These are phyloP conservation scores for Sycobia sp. DNA, from an alignment of 1,140 invertebrate species.

Conservation along the genomic window DNA sequence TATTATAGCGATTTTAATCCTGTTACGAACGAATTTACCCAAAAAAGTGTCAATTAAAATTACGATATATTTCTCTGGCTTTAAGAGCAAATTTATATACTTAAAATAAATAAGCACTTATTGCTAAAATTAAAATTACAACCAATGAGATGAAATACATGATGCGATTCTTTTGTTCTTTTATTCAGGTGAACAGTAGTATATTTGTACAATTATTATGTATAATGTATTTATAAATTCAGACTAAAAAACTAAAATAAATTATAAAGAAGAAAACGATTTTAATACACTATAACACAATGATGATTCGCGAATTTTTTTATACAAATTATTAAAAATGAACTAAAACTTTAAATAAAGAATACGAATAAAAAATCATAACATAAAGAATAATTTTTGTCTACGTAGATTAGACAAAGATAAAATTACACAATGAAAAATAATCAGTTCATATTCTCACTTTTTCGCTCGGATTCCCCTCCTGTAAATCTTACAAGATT, in stretches of 20 bases:
- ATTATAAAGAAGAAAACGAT: slow-evolving; percentile 33
- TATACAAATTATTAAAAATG: slow-evolving; percentile 30
- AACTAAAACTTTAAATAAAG: slow-evolving; percentile 26
- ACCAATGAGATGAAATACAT: slow-evolving; percentile 8
- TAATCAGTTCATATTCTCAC: slow-evolving; percentile 30
- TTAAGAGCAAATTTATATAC: too few relatives aligned
- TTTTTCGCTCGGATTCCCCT: slow-evolving; percentile 20
- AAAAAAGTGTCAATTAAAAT: too few relatives aligned
- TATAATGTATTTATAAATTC: slow-evolving; percentile 29
- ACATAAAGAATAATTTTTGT: slow-evolving; percentile 9
- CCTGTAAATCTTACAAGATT: slow-evolving; percentile 13
- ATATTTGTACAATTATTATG: slow-evolving; percentile 33
- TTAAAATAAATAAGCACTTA: too few relatives aligned
- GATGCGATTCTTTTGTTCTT: slow-evolving; percentile 21
- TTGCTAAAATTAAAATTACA: not conserved
- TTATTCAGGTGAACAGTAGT: slow-evolving; percentile 27
- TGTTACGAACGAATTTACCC: too few relatives aligned
- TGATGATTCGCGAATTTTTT: slow-evolving; percentile 18
- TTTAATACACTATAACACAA: slow-evolving; percentile 33
- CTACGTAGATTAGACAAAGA: slow-evolving; percentile 12
- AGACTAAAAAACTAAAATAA: slow-evolving; percentile 34
- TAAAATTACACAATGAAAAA: slow-evolving; percentile 13
- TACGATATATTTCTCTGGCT: too few relatives aligned
- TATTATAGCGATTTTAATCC: too few relatives aligned
- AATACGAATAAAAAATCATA: slow-evolving; percentile 17